Evolutionary conservation across 2,113 vertebrate genomes (phyloP).

Genomic region (Hydrochoerus hydrochaeris): DNA sequence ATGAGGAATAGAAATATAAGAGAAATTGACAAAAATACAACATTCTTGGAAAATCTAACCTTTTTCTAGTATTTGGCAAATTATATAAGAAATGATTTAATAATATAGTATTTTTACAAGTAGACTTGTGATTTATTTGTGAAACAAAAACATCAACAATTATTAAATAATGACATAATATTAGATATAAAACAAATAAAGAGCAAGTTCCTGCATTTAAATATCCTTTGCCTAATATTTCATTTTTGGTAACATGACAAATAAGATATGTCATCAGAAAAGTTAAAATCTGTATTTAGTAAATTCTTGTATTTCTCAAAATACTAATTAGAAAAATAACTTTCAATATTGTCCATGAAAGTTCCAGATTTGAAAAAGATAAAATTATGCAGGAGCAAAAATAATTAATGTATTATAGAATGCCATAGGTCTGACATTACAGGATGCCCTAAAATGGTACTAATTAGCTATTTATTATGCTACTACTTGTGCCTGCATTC

Average conservation of each 20-base stretch:
- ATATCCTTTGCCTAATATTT: not conserved
- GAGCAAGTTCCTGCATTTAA: not conserved
- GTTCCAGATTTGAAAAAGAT: not conserved
- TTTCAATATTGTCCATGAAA: not conserved
- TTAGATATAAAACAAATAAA: not conserved
- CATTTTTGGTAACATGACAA: not conserved
- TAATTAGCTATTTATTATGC: not conserved
- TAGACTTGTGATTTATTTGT: not conserved
- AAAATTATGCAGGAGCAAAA: not conserved
- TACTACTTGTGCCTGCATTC: not conserved
- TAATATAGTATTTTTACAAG: not conserved
- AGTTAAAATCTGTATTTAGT: not conserved
- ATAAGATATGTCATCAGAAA: not conserved
- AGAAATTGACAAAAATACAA: not conserved
- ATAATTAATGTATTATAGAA: not conserved
- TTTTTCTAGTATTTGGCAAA: not conserved
- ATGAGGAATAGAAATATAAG: not conserved
- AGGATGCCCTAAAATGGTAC: not conserved
- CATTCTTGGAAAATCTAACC: not conserved
- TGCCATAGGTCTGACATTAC: not conserved
- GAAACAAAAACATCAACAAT: not conserved
- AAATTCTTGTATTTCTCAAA: not conserved
- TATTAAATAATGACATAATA: not conserved
- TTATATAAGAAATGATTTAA: not conserved
- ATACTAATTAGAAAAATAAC: not conserved